Evolutionary conservation across 2,797 vertebrate genomes (phyloP).

Genomic region (Labroides dimidiatus): DNA sequence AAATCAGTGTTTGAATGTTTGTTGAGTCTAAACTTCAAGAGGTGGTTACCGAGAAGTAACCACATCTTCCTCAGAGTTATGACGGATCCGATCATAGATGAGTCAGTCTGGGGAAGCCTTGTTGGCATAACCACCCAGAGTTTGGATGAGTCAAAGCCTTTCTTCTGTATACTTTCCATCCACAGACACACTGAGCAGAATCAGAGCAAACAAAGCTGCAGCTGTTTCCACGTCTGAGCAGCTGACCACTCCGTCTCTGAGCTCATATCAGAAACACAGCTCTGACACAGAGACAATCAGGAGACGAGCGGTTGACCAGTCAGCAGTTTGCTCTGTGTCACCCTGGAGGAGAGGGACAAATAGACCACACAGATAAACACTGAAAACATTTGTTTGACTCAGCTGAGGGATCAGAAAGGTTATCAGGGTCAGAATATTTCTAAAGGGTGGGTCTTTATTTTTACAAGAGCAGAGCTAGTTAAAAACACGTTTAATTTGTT

Average conservation of each 20-base stretch:
- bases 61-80: not conserved
- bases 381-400: not conserved
- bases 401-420: not conserved
- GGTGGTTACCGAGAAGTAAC: slow-evolving; percentile 8
- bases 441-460: not conserved
- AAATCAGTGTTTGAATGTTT: not conserved
- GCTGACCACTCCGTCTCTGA: slow-evolving; percentile 28
- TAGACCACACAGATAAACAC: slow-evolving; percentile 1
- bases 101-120: slow-evolving; percentile 1
- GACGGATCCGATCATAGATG: not conserved
- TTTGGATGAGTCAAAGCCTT: slow-evolving; percentile 35
- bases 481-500: slow-evolving; percentile 29
- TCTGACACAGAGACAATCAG: slow-evolving; percentile 1
- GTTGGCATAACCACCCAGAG: slow-evolving; percentile 26
- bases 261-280: slow-evolving; percentile 31
- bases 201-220: slow-evolving; percentile 44
- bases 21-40: not conserved
- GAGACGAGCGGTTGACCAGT: not conserved
- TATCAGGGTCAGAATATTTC: not conserved
- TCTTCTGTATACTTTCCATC: slow-evolving; percentile 4
- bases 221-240: slow-evolving; percentile 32
- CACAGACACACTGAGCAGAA: slow-evolving; percentile 22
- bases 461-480: not conserved
- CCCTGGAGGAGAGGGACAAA: not conserved
- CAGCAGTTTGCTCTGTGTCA: too few species aligned